A percentile compares a stretch with the other conserved stretches of the same genome.
Evolutionary conservation across 2,113 vertebrate genomes (phyloP).

Genomic region (Actenoides lindsayi): DNA sequence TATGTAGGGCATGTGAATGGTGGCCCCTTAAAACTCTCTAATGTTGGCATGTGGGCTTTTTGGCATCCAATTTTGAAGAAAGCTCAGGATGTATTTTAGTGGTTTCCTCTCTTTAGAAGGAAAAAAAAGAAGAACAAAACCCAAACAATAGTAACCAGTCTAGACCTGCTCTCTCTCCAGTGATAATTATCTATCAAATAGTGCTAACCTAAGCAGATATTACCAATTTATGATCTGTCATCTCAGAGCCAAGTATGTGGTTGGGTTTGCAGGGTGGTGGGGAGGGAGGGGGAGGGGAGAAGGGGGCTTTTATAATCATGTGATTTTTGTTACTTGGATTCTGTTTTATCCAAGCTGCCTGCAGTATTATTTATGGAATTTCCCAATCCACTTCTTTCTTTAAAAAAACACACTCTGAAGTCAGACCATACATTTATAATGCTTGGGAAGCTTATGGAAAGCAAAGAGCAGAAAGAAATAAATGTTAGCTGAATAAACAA

Average conservation of each 20-base stretch:
- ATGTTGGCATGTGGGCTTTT: not conserved
- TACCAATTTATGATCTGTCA: not conserved
- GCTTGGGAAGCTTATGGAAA: not conserved
- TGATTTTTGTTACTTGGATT: not conserved
- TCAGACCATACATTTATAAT: not conserved
- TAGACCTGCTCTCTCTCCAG: not conserved
- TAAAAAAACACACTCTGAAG: not conserved
- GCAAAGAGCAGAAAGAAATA: not conserved
- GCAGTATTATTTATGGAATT: not conserved
- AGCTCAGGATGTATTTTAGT: not conserved
- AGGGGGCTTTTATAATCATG: not conserved
- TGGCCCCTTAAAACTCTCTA: not conserved
- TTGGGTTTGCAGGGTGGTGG: fast-evolving
- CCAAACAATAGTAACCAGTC: not conserved
- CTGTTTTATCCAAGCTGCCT: not conserved
- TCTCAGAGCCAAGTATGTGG: not conserved
- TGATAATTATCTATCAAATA: not conserved
- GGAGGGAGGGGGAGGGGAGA: not conserved
- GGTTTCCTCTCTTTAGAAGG: not conserved
- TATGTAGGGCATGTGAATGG: not conserved
- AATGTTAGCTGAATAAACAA: not conserved
- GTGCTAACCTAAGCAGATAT: not conserved
- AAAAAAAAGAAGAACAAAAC: not conserved
- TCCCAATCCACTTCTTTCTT: not conserved
- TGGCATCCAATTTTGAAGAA: not conserved